A percentile compares a stretch with the other conserved stretches of the same genome.
Conservation (phyloP, 2,888 invertebrate species). For the Clunio marinus region DNA sequence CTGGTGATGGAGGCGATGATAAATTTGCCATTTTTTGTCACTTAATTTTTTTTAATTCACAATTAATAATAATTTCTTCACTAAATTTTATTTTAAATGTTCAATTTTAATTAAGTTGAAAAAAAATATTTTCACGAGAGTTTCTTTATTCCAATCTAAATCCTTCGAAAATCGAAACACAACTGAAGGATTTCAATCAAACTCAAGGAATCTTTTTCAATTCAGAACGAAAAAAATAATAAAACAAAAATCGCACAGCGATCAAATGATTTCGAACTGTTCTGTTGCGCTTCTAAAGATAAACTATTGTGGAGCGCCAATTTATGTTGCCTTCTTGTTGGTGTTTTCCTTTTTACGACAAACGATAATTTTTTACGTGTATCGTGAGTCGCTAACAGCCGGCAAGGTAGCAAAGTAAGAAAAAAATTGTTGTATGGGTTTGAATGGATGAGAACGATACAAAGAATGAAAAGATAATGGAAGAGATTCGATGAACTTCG, state of each 20-base stretch:
- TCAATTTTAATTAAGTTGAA: not conserved
- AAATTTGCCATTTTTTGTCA: conserved; percentile 28
- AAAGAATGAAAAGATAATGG: too few relatives aligned
- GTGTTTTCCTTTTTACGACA: conserved; percentile 24
- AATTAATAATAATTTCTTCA: not conserved
- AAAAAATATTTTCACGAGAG: not conserved
- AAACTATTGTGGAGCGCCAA: conserved; percentile 18
- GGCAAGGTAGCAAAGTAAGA: not conserved
- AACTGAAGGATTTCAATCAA: conserved; percentile 25
- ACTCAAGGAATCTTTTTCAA: conserved; percentile 4
- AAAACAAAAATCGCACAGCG: conserved; percentile 4
- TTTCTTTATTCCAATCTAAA: conserved; percentile 14
- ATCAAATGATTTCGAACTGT: conserved; percentile 24
- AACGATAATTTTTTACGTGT: conserved; percentile 8
- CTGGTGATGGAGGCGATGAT: conserved; percentile 34
- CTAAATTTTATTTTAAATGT: not conserved
- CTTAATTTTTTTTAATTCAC: not conserved
- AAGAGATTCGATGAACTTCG: too few relatives aligned
- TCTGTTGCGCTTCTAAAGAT: conserved; percentile 23
- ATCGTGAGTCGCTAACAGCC: conserved; percentile 31
- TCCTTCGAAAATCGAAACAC: conserved; percentile 26
- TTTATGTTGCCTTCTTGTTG: conserved; percentile 9
- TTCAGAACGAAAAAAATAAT: not conserved
- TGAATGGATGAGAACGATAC: not conserved
- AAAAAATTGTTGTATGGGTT: not conserved